These are phyloP conservation scores for Myotis lucifugus DNA, from an alignment of 2,113 vertebrate species.

Conservation along the genomic window DNA sequence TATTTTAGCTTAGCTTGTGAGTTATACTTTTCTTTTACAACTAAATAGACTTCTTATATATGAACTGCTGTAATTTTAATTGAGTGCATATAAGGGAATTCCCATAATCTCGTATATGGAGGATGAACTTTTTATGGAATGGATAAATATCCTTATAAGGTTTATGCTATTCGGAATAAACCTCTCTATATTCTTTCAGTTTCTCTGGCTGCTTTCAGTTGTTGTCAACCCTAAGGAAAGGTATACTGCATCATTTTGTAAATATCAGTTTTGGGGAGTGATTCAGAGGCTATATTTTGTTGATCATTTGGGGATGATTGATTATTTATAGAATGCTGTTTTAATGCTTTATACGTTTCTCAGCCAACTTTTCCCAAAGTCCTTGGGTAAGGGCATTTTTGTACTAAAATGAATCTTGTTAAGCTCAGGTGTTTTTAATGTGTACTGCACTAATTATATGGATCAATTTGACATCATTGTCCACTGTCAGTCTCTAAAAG, in stretches of 20 bases:
- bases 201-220: background rate
- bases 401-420: background rate
- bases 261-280: background rate
- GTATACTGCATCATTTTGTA: background rate
- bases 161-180: background rate
- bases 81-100: background rate
- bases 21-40: background rate
- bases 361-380: background rate
- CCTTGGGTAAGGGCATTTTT: background rate
- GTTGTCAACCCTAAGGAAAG: background rate
- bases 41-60: background rate
- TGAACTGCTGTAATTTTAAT: background rate
- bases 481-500: background rate
- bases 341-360: background rate
- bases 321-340: background rate
- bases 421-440: background rate
- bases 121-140: background rate
- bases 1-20: background rate
- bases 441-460: background rate
- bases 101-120: background rate
- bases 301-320: background rate
- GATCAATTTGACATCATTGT: background rate
- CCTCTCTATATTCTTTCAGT: background rate
- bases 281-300: background rate
- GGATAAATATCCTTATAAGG: background rate